A percentile compares a stretch with the other conserved stretches of the same genome.
Evolutionary conservation across 2,888 invertebrate genomes (phyloP).

Genomic region (Octodonta nipae): DNA sequence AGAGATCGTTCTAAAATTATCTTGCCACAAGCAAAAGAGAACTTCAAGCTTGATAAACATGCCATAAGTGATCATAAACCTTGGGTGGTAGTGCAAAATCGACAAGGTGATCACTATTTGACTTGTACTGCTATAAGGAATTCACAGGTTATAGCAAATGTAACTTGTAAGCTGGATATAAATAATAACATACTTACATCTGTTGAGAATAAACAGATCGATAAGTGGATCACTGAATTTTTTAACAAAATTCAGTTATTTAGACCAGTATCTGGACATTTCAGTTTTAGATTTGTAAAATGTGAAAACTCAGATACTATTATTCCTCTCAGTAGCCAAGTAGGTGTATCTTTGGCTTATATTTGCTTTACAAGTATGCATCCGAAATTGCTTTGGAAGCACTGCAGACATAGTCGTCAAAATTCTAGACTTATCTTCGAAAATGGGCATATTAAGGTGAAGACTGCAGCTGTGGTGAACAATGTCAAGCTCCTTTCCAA

Average conservation of each 20-base stretch:
- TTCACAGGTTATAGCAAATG: slow-evolving; percentile 65
- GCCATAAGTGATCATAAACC: slow-evolving; percentile 62
- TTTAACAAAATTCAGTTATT: slow-evolving; percentile 51
- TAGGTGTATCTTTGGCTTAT: slow-evolving; percentile 69
- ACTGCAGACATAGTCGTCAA: slow-evolving; percentile 46
- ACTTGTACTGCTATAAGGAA: slow-evolving; percentile 74
- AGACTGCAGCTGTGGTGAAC: too few relatives aligned
- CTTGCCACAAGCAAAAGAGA: slow-evolving; percentile 49
- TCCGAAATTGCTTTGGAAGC: slow-evolving; percentile 48
- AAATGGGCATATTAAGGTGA: slow-evolving; percentile 42
- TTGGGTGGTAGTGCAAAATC: slow-evolving; percentile 67
- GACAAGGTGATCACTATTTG: slow-evolving; percentile 60
- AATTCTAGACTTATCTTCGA: slow-evolving; percentile 40
- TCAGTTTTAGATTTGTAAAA: slow-evolving; percentile 65
- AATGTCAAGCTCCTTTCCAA: slow-evolving; percentile 48
- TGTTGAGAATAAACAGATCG: slow-evolving; percentile 52
- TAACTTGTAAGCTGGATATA: slow-evolving; percentile 60
- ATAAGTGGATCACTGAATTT: slow-evolving; percentile 59
- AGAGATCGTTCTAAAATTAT: slow-evolving; percentile 56
- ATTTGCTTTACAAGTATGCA: slow-evolving; percentile 62
- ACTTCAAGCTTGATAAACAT: slow-evolving; percentile 53
- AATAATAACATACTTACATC: slow-evolving; percentile 55
- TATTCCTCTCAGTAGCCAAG: slow-evolving; percentile 54
- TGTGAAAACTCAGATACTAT: slow-evolving; percentile 44
- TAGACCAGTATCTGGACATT: slow-evolving; percentile 60